These are phyloP conservation scores for Euclidia mi DNA, from an alignment of 2,888 invertebrate species.

Conservation along the genomic window DNA sequence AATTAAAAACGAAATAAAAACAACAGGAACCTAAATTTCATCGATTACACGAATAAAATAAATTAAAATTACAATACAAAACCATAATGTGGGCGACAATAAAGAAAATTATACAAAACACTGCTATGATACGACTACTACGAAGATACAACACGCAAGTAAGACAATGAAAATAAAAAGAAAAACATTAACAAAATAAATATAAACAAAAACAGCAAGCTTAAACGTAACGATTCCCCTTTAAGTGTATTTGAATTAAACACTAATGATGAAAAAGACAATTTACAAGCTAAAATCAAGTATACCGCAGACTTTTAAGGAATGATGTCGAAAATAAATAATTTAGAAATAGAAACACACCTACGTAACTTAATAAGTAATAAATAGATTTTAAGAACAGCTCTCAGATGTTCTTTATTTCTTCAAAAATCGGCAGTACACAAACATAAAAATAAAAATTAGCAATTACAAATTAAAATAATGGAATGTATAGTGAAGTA, in stretches of 20 bases:
- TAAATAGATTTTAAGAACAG: conserved; percentile 39
- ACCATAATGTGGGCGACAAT: conserved; percentile 60
- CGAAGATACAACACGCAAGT: conserved; percentile 75
- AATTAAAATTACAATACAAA: conserved; percentile 59
- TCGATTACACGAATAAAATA: conserved; percentile 61
- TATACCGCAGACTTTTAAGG: conserved; percentile 45
- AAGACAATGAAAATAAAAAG: conserved; percentile 63
- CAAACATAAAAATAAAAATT: conserved; percentile 25
- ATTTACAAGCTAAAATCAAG: conserved; percentile 28
- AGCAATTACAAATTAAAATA: conserved; percentile 52
- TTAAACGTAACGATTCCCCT: conserved; percentile 90
- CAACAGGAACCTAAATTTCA: conserved; percentile 85
- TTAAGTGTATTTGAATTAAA: conserved; percentile 65
- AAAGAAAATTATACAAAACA: conserved; percentile 70
- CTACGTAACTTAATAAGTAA: conserved; percentile 38
- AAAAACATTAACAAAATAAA: conserved; percentile 85
- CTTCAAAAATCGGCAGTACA: conserved; percentile 45
- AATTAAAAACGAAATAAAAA: conserved; percentile 89
- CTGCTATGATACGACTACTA: conserved; percentile 55
- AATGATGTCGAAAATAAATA: conserved; percentile 33
- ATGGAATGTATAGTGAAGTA: conserved; percentile 77
- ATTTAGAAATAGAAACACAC: conserved; percentile 38
- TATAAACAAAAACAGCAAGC: conserved; percentile 84
- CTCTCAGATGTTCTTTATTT: conserved; percentile 28
- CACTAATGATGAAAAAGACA: conserved; percentile 42